phyloP scores from a whole-genome alignment of 2,888 invertebrate genomes.

The Spisula solida region DNA sequence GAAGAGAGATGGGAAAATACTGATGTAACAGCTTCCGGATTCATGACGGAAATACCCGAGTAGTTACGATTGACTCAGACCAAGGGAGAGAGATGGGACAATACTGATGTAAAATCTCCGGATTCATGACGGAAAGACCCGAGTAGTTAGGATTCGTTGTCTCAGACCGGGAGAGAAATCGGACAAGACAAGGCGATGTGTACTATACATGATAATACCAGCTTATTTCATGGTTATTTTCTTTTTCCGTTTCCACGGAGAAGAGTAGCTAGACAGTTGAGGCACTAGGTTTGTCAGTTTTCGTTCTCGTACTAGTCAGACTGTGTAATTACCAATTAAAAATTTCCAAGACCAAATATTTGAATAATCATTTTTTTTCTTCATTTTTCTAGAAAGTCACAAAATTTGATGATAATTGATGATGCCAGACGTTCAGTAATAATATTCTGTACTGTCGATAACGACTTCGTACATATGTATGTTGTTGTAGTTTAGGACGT shows the following conservation, averaged over 20 bases:
- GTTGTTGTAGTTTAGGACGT: not conserved
- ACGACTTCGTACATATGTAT: not conserved
- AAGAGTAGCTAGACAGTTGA: constrained; percentile 20
- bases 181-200: not conserved
- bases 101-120: too few relatives aligned
- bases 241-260: not conserved
- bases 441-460: constrained; percentile 1
- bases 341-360: not conserved
- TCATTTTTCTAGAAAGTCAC: constrained; percentile 22
- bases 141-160: too few relatives aligned
- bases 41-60: too few relatives aligned
- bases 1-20: too few relatives aligned
- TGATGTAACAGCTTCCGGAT: too few relatives aligned
- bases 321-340: constrained; percentile 24
- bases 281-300: not conserved
- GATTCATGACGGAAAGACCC: too few relatives aligned
- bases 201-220: not conserved
- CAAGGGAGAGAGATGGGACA: too few relatives aligned
- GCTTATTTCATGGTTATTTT: constrained; percentile 27
- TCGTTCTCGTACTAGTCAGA: not conserved
- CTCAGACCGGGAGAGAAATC: not conserved
- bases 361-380: not conserved
- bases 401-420: constrained; percentile 10
- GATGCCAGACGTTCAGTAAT: not conserved
- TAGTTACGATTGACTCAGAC: too few relatives aligned